phyloP scores from a whole-genome alignment of 1,140 invertebrate species.

The Periplaneta americana region DNA sequence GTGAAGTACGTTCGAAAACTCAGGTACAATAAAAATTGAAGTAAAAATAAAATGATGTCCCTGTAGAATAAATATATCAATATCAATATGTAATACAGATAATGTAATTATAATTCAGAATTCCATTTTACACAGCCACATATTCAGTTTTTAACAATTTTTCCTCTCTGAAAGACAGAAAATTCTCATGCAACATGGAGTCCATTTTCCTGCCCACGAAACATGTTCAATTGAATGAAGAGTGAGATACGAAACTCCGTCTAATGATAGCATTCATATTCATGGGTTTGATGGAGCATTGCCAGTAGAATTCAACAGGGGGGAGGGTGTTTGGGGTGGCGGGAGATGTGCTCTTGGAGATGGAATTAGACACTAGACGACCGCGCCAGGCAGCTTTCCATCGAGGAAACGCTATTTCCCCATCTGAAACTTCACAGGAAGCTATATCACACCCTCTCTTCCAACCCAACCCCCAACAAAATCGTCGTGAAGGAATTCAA shows the following conservation, averaged over 20 bases:
- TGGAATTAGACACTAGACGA: background rate
- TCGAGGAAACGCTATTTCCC: background rate
- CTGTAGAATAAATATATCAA: too few relatives aligned
- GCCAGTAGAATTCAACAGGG: background rate
- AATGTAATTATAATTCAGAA: too few relatives aligned
- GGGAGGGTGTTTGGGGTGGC: too few relatives aligned
- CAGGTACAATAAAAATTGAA: too few relatives aligned
- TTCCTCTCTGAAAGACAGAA: too few relatives aligned
- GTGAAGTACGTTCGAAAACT: too few relatives aligned
- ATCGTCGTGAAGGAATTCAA: background rate
- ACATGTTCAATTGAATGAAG: background rate
- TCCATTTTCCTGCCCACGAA: background rate
- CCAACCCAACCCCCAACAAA: background rate
- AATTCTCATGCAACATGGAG: background rate
- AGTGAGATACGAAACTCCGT: background rate
- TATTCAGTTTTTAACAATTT: too few relatives aligned
- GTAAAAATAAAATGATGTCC: too few relatives aligned
- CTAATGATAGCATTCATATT: background rate
- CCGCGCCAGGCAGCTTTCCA: background rate
- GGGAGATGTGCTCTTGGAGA: background rate
- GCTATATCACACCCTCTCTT: too few relatives aligned
- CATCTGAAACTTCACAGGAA: background rate
- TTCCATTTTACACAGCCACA: too few relatives aligned
- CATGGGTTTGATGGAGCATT: background rate
- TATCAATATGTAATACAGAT: too few relatives aligned